Percentiles rank a stretch among this genome's conserved stretches.
Evolutionary conservation across 2,888 invertebrate species (phyloP).

Genomic region (Andrena trimmerana): DNA sequence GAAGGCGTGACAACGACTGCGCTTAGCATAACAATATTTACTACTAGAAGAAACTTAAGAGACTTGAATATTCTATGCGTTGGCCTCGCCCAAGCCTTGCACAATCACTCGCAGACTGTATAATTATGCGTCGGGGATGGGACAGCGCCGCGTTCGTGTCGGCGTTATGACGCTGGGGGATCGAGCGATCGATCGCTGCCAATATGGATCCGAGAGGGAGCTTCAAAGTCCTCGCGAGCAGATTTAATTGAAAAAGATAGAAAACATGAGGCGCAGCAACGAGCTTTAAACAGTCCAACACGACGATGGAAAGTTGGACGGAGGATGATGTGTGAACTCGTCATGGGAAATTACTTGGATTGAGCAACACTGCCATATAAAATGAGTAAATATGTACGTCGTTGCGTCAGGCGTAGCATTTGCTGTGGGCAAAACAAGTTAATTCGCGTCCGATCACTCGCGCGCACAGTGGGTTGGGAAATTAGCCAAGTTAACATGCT

Average conservation of each 20-base stretch:
- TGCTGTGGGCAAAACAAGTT: no score
- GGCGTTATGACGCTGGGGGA: slow-evolving; percentile 4
- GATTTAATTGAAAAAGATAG: background rate
- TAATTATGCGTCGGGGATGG: slow-evolving; percentile 70
- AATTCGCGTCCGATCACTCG: no score
- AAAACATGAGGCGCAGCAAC: background rate
- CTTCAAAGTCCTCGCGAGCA: background rate
- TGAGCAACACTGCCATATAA: no score
- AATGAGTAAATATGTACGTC: no score
- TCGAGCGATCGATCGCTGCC: background rate
- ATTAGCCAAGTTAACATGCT: no score
- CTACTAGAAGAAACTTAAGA: slow-evolving; percentile 74
- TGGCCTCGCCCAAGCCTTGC: slow-evolving; percentile 76
- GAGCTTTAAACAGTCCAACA: background rate
- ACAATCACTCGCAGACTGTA: slow-evolving; percentile 59
- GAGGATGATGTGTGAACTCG: no score
- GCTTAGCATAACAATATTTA: slow-evolving; percentile 78
- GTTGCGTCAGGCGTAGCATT: no score
- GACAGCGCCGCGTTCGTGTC: slow-evolving; percentile 47
- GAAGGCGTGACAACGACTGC: slow-evolving; percentile 76
- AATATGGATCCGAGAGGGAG: background rate
- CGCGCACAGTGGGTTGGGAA: no score
- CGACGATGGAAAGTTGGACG: background rate
- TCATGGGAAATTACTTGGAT: no score
- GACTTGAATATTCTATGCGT: slow-evolving; percentile 74